These are phyloP conservation scores for Polia nebulosa DNA, from an alignment of 2,888 invertebrate species.

Conservation along the genomic window DNA sequence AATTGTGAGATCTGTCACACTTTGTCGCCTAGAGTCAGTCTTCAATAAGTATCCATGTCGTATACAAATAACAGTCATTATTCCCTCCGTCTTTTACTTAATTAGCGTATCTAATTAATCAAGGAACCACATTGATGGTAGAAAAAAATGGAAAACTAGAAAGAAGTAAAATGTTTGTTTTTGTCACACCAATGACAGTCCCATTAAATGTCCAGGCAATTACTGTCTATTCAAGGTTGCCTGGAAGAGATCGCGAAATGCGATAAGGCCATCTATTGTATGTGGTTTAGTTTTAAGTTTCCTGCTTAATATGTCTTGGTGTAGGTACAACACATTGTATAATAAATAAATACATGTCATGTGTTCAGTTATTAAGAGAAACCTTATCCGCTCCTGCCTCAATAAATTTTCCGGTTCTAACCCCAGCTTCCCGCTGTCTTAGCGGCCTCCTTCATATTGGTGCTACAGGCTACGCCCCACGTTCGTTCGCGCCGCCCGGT, in stretches of 20 bases:
- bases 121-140: neutral
- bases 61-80: neutral
- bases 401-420: neutral
- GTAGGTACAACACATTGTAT: too few species aligned
- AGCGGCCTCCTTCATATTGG: conserved; percentile 65
- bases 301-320: too few species aligned
- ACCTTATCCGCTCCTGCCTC: neutral
- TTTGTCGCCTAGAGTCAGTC: neutral
- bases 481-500: conserved; percentile 64
- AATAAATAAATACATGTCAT: too few species aligned
- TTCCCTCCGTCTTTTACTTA: neutral
- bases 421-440: conserved; percentile 11
- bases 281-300: too few species aligned
- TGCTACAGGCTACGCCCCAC: conserved; percentile 58
- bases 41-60: neutral
- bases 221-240: too few species aligned
- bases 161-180: too few species aligned
- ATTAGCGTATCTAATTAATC: neutral
- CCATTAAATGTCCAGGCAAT: too few species aligned
- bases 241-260: too few species aligned
- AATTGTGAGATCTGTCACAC: neutral
- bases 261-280: too few species aligned
- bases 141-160: too few species aligned
- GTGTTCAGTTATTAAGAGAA: too few species aligned
- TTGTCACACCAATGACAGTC: too few species aligned